Percentiles rank a stretch among this genome's conserved stretches.
Conservation (phyloP, 2,888 invertebrate genomes). For the Corbicula japonica region DNA sequence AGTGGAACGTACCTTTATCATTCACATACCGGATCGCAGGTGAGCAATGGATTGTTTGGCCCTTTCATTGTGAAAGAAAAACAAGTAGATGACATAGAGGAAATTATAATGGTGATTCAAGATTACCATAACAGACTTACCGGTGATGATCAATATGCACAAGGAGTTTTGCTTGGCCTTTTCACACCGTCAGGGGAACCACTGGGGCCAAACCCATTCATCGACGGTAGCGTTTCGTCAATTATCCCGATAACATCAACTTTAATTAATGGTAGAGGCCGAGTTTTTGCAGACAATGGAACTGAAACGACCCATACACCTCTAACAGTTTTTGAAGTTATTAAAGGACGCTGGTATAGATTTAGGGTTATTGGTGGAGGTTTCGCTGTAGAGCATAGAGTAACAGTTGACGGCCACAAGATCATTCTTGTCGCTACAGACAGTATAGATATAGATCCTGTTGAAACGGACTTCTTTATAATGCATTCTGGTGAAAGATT, state of each 20-base stretch:
- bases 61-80: conserved; percentile 66
- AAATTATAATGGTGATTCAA: conserved; percentile 51
- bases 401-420: conserved; percentile 76
- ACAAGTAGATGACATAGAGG: conserved; percentile 21
- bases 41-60: conserved; percentile 66
- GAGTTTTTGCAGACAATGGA: conserved; percentile 44
- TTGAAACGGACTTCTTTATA: conserved; percentile 66
- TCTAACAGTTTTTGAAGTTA: conserved; percentile 61
- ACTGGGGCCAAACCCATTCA: background rate
- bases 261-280: conserved; percentile 74
- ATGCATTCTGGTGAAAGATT: conserved; percentile 78
- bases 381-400: conserved; percentile 64
- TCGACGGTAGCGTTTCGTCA: conserved; percentile 45
- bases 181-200: conserved; percentile 6
- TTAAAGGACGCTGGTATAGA: conserved; percentile 51
- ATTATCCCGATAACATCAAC: conserved; percentile 50
- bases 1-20: conserved; percentile 73
- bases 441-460: conserved; percentile 69
- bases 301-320: conserved; percentile 56
- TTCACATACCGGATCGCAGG: conserved; percentile 65
- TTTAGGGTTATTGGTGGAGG: conserved; percentile 77
- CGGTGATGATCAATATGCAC: background rate
- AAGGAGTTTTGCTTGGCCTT: conserved; percentile 1
- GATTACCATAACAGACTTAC: conserved; percentile 64
- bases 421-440: conserved; percentile 74